Evolutionary conservation across 2,113 vertebrate genomes (phyloP).

Genomic region (Psephotus haematonotus): DNA sequence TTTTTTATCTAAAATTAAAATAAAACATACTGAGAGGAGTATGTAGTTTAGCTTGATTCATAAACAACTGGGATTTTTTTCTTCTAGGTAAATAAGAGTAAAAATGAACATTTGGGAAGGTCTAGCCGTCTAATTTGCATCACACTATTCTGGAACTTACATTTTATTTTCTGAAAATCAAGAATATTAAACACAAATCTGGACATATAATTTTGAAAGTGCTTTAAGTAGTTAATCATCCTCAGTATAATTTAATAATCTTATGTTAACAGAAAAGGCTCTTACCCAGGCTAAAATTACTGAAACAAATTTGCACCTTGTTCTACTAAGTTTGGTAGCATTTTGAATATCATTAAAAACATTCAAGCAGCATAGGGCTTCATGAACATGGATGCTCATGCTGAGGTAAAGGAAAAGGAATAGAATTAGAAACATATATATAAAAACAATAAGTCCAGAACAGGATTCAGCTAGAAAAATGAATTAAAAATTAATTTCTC

Average conservation of each 20-base stretch:
- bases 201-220: neutral
- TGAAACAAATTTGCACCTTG: neutral
- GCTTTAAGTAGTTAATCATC: neutral
- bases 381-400: neutral
- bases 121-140: neutral
- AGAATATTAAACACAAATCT: neutral
- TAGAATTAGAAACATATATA: neutral
- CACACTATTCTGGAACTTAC: neutral
- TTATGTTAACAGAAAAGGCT: neutral
- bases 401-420: neutral
- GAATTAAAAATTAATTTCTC: neutral
- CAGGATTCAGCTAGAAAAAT: neutral
- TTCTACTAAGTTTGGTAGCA: neutral
- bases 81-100: neutral
- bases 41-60: neutral
- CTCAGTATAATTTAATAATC: neutral
- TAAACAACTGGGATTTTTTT: neutral
- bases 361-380: neutral
- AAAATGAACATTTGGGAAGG: neutral
- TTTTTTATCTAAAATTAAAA: neutral
- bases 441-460: neutral
- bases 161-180: neutral
- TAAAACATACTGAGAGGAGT: neutral
- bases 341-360: neutral
- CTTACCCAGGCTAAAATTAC: neutral